Conservation (phyloP, 1,140 invertebrate species). For the Gryon sp. region DNA sequence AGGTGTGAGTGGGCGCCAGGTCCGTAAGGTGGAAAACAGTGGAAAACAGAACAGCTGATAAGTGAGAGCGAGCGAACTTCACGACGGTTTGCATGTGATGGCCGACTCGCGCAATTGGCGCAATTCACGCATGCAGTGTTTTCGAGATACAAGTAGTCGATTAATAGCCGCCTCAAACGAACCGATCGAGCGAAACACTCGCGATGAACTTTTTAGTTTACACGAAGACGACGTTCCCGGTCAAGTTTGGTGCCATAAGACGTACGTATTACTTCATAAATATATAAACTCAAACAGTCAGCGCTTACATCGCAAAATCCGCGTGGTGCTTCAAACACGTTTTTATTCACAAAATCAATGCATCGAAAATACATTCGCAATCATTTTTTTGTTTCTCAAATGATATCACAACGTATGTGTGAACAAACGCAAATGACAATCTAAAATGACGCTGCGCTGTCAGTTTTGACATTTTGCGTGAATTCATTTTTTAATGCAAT, state of each 20-base stretch:
- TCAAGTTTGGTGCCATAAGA: constrained; percentile 63
- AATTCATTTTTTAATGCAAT: too few species aligned
- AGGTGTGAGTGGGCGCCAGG: too few species aligned
- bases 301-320: not conserved
- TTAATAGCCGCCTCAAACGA: not conserved
- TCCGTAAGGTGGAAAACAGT: too few species aligned
- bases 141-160: constrained; percentile 5
- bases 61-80: constrained; percentile 20
- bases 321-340: not conserved
- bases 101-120: constrained; percentile 31
- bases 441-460: too few species aligned
- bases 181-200: constrained; percentile 3
- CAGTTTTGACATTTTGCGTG: too few species aligned
- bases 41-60: constrained; percentile 46
- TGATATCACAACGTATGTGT: too few species aligned
- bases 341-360: too few species aligned
- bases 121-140: constrained; percentile 22
- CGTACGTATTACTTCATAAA: constrained; percentile 69
- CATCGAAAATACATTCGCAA: too few species aligned
- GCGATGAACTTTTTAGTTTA: constrained; percentile 72
- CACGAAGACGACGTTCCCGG: constrained; percentile 64
- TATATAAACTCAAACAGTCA: too few species aligned
- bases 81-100: constrained; percentile 30
- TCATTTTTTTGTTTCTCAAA: too few species aligned
- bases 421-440: too few species aligned